Base-by-base conservation (phyloP, 1,140 invertebrate species). In the Cydia splendana region DNA sequence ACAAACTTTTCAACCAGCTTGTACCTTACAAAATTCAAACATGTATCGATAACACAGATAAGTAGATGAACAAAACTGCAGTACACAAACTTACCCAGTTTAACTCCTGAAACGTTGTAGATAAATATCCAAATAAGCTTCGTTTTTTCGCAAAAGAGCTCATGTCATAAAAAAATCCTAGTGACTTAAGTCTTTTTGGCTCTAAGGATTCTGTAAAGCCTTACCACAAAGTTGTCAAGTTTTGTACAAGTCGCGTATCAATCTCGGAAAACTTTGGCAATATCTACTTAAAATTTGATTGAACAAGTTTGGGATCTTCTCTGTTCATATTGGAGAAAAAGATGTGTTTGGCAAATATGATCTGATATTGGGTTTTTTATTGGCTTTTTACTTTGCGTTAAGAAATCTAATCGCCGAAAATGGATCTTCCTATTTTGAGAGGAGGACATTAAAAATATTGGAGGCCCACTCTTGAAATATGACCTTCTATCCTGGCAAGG, bases 231-330 rank as follows among this genome's bases (percentile, higher is more conserved):
- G 15, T 53, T 53, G 51, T 53, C 51, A 53, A 53, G 51, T 53
- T 53, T 53, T 53, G 51, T 53, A 18, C 51, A n/a, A 51, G 2
- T 57, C 15, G 53, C 53, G 57, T 62, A 62, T 62, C 57, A 62
- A 62, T 62, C 57, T 24, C 20, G 57, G 15, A 12, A 62, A 53
- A 62, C 18, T 62, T 62, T 62, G 57, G 57, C 57, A 62, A 62
- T 62, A 62, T 62, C 57, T 62, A 24, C 57, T 62, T 62, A 62
- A 62, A 62, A 24, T 62, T 62, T 62, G 6, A 62, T 62, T 62
- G 57, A 62, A 62, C 57, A 62, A 62, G 57, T 62, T 62, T 24
- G 18, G 2, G 57, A 62, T 62, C 20, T 62, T 57, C 53, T 62
- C 18, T 62, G 57, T 62, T 62, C 57, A 62, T 62, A 62, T 62